These are phyloP conservation scores for Anguilla obscura DNA, from an alignment of 2,797 vertebrate species.

Conservation along the genomic window DNA sequence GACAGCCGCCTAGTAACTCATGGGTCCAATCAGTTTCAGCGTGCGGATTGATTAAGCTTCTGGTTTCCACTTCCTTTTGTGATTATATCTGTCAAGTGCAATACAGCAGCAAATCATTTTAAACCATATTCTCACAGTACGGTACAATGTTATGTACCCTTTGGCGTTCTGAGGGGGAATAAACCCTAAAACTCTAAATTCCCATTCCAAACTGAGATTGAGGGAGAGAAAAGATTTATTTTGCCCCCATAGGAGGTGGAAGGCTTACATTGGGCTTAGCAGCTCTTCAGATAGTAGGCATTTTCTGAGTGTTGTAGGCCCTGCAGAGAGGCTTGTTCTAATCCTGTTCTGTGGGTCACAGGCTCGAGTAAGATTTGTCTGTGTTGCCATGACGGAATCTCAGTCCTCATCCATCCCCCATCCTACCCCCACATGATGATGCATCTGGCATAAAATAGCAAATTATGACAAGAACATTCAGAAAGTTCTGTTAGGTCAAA, in stretches of 20 bases:
- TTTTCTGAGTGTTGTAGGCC: background rate
- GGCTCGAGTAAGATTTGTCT: background rate
- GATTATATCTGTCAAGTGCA: slow-evolving; percentile 3
- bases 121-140: background rate
- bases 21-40: background rate
- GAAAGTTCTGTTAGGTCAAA: background rate
- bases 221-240: background rate
- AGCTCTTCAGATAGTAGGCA: background rate
- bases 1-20: background rate
- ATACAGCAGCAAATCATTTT: background rate
- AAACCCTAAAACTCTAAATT: background rate
- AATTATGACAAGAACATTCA: background rate
- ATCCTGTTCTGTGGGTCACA: background rate
- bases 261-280: background rate
- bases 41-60: background rate
- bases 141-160: background rate
- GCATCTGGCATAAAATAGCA: background rate
- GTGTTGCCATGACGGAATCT: background rate
- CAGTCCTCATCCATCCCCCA: background rate
- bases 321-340: background rate
- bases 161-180: background rate
- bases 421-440: background rate
- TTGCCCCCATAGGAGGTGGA: background rate
- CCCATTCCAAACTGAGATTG: background rate
- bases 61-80: slow-evolving; percentile 7